Evolutionary conservation across 2,797 vertebrate species (phyloP).

Genomic region (Philypnodon macrostomus): DNA sequence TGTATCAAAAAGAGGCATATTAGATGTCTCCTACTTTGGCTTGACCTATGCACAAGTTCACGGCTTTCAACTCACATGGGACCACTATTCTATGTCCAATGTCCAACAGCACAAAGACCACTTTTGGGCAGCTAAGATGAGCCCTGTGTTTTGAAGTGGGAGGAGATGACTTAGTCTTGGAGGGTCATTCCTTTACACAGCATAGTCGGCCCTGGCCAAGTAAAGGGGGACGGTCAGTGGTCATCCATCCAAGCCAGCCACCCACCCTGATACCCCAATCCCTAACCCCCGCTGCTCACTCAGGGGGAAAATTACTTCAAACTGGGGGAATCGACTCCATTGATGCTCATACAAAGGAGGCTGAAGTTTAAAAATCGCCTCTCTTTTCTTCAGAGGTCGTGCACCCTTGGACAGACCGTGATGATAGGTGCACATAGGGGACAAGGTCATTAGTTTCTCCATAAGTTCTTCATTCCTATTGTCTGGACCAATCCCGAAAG

Average conservation of each 20-base stretch:
- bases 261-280: conserved; percentile 58
- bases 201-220: conserved; percentile 46
- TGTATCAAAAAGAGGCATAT: not conserved
- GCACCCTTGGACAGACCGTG: conserved; percentile 29
- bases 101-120: conserved; percentile 49
- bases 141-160: conserved; percentile 30
- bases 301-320: conserved; percentile 69
- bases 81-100: conserved; percentile 13
- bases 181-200: conserved; percentile 72
- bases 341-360: conserved; percentile 68
- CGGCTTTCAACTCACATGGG: conserved; percentile 30
- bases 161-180: conserved; percentile 29
- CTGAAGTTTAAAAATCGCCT: conserved; percentile 70
- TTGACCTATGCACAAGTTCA: conserved; percentile 48
- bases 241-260: conserved; percentile 52
- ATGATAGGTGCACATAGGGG: conserved; percentile 56
- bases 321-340: conserved; percentile 56
- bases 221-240: conserved; percentile 64
- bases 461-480: conserved; percentile 66
- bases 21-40: not conserved
- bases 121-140: conserved; percentile 29
- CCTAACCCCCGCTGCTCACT: conserved; percentile 57
- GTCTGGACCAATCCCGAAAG: conserved; percentile 62
- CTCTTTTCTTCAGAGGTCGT: conserved; percentile 52
- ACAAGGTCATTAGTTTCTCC: conserved; percentile 73